Evolutionary conservation across 2,888 invertebrate species (phyloP), one percentile per base, ranked within the genome.

Genomic region (Cyclophora punctaria): DNA sequence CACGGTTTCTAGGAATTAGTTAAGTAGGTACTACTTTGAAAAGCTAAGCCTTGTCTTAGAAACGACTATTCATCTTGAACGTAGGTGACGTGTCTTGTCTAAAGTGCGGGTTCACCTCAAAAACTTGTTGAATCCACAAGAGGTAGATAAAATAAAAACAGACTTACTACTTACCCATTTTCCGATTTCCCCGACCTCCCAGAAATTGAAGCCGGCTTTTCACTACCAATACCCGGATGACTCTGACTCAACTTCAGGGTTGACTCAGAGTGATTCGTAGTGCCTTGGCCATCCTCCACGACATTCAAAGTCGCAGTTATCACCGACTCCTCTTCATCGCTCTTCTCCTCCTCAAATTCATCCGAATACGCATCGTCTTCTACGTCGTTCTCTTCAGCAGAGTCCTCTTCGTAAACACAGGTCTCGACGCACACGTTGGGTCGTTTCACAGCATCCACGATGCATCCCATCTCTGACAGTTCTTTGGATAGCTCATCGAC

Each of bases 381-480:
- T 4, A 79, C 78, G n/a, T 69, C 62, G 5, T 70, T 69, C 3
- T 57, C 53, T n/a, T 58, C 51, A 34, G 68, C 83, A 7, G 72
- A 62, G 3, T 77, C 80, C 0, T 77, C 73, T 7, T 82, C 82
- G 53, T 83, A 83, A 0, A 85, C 73, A 60, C 83, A 86, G 2
- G 73, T 79, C 53, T 87, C 83, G 0, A 86, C 70, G 63, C 88
- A 88, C 35, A 85, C 82, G 58, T 86, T 87, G 0, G 84, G 83
- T 55, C 76, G 65, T 55, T 84, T 86, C 44, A 80, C 74, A 4
- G 78, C 80, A 46, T 82, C 83, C 6, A 87, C 83, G 46, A 89
- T 81, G 55, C 88, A 89, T 34, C 89, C 89, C 89, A 89, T 89
- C 56, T 79, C 78, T 3, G 82, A 75, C 2, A 89, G 62, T n/a